These are phyloP conservation scores for Lytechinus pictus DNA, from an alignment of 35 echinoderm and acorn worm genomes.

Conservation along the genomic window DNA sequence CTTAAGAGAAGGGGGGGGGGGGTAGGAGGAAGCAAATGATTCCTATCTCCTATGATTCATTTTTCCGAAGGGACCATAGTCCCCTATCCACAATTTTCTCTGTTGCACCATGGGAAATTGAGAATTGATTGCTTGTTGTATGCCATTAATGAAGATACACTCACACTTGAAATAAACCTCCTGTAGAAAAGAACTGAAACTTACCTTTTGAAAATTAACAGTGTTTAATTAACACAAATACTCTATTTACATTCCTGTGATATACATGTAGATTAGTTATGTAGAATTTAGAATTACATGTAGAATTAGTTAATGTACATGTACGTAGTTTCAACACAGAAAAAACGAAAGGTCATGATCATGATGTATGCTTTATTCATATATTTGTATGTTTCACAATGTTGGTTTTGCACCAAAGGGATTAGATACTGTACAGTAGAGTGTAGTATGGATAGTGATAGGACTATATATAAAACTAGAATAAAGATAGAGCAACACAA, in stretches of 20 bases:
- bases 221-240: too few species aligned
- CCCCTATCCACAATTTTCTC: slow-evolving; percentile 16
- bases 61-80: background rate
- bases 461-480: background rate
- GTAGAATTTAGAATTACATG: background rate
- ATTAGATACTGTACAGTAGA: background rate
- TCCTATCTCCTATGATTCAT: slow-evolving; percentile 27
- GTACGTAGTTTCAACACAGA: too few species aligned
- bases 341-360: too few species aligned
- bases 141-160: background rate
- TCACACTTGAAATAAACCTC: background rate
- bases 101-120: slow-evolving; percentile 16
- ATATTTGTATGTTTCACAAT: too few species aligned
- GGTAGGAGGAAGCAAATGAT: background rate
- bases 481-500: background rate
- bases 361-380: too few species aligned
- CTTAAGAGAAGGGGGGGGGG: background rate
- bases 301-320: background rate
- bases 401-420: background rate
- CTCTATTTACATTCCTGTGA: background rate
- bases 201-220: too few species aligned
- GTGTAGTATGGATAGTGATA: background rate
- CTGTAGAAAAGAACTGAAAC: background rate
- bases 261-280: background rate
- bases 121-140: slow-evolving; percentile 5